Percentiles rank a stretch among this genome's conserved stretches.
phyloP scores from a whole-genome alignment of 2,888 invertebrate species.

The Pammene aurita region DNA sequence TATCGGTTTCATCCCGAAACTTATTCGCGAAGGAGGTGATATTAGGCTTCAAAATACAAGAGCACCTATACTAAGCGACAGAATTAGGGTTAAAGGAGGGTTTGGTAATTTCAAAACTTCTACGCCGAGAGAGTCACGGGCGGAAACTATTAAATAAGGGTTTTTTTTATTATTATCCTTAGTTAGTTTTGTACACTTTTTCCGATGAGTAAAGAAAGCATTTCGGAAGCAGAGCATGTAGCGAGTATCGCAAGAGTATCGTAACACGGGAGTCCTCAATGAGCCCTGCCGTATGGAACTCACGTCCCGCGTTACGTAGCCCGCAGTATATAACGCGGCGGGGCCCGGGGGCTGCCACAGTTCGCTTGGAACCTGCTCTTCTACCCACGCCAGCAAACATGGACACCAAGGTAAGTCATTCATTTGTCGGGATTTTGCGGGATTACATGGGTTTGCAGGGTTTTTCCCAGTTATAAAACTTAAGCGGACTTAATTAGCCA shows the following conservation, averaged over 20 bases:
- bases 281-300: constrained; percentile 70
- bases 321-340: constrained; percentile 72
- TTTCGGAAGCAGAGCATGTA: constrained; percentile 56
- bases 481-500: too few relatives aligned
- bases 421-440: constrained; percentile 8
- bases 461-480: not conserved
- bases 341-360: constrained; percentile 62
- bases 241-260: constrained; percentile 63
- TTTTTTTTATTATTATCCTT: too few relatives aligned
- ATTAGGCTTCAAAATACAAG: too few relatives aligned
- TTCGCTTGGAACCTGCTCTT: constrained; percentile 71
- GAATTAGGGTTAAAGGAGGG: too few relatives aligned
- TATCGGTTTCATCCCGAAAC: too few relatives aligned
- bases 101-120: too few relatives aligned
- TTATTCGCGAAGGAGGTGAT: too few relatives aligned
- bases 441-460: not conserved
- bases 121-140: too few relatives aligned
- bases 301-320: constrained; percentile 76
- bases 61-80: too few relatives aligned
- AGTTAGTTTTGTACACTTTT: not conserved
- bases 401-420: constrained; percentile 75
- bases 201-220: constrained; percentile 48
- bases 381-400: constrained; percentile 72
- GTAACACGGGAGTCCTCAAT: constrained; percentile 77
- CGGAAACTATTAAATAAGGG: too few relatives aligned